Evolutionary conservation across 2,113 vertebrate genomes (phyloP).

Genomic region (Neotragus pygmaeus): DNA sequence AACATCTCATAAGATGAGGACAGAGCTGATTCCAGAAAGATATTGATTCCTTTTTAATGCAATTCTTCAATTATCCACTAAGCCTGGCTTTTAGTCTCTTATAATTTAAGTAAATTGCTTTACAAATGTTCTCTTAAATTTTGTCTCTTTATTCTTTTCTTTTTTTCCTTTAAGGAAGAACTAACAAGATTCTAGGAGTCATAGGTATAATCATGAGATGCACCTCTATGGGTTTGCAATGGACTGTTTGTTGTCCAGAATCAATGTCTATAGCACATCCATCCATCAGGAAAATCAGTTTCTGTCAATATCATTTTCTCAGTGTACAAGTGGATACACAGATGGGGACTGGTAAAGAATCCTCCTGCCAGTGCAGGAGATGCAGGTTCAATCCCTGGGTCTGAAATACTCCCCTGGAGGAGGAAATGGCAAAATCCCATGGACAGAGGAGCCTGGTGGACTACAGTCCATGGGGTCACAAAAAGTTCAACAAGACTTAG

Average conservation of each 20-base stretch:
- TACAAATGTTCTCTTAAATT: conserved; percentile 54
- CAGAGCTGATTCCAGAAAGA: conserved; percentile 56
- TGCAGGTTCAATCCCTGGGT: neutral
- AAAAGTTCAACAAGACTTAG: neutral
- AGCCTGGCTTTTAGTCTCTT: neutral
- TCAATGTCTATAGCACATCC: neutral
- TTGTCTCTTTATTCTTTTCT: neutral
- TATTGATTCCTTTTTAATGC: conserved; percentile 58
- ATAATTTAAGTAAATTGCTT: conserved; percentile 61
- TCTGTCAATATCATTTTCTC: neutral
- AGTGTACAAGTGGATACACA: fast-evolving
- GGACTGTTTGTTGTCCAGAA: neutral
- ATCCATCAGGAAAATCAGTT: neutral
- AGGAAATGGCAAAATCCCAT: neutral
- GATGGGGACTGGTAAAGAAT: neutral
- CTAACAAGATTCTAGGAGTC: neutral
- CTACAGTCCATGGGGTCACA: neutral
- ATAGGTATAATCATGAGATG: conserved; percentile 20
- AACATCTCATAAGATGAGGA: conserved; percentile 1
- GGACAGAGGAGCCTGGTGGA: neutral
- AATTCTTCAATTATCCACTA: conserved; percentile 67
- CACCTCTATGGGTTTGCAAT: neutral
- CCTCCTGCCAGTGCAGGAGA: neutral
- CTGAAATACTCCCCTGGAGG: neutral
- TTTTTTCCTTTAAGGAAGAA: neutral